These are phyloP conservation scores for Melanitta fusca DNA, from an alignment of 2,797 vertebrate species.

Conservation along the genomic window DNA sequence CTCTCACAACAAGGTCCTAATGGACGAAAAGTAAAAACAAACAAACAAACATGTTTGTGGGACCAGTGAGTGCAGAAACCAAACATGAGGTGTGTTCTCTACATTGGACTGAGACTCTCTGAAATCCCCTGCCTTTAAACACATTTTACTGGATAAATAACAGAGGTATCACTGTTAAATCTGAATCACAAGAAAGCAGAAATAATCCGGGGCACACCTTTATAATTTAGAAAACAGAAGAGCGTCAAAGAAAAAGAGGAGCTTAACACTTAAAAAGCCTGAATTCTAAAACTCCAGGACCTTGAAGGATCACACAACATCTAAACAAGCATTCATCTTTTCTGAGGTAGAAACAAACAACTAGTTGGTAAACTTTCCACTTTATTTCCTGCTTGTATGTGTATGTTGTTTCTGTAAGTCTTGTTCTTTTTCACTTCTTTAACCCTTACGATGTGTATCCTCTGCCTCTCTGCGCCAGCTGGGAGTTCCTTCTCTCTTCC, in stretches of 20 bases:
- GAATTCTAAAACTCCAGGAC: background rate
- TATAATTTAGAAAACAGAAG: background rate
- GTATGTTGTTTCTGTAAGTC: background rate
- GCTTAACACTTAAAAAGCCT: background rate
- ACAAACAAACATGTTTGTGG: too few relatives aligned
- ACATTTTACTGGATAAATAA: background rate
- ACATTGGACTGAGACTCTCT: background rate
- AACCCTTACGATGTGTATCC: too few relatives aligned
- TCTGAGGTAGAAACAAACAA: background rate
- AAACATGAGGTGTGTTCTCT: background rate
- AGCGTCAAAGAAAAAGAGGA: background rate
- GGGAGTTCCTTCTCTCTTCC: accelerated
- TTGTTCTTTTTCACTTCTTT: background rate
- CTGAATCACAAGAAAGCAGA: background rate
- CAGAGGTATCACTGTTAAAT: background rate
- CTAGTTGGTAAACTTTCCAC: background rate
- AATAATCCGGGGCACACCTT: background rate
- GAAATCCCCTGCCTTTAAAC: background rate
- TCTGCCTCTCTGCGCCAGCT: background rate
- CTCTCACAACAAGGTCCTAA: background rate
- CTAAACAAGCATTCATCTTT: background rate
- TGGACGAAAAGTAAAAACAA: background rate
- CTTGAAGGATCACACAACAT: background rate
- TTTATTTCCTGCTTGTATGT: background rate
- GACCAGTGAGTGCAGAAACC: background rate